Evolutionary conservation across 2,888 invertebrate species (phyloP).

Genomic region (Catocala nupta): DNA sequence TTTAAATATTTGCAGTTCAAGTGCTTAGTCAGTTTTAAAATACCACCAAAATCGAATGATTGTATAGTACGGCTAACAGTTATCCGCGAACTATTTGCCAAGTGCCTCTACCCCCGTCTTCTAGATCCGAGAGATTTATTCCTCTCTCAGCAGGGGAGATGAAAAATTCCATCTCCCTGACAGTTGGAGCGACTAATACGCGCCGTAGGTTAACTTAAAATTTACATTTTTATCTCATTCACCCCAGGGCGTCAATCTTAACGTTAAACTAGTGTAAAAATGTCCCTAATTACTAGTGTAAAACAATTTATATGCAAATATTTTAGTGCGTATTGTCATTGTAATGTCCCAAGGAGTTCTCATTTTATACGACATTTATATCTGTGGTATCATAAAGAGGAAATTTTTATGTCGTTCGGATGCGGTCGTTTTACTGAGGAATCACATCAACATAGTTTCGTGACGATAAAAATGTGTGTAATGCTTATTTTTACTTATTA

Average conservation of each 20-base stretch:
- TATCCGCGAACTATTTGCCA: constrained; percentile 37
- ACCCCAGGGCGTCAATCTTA: constrained; percentile 66
- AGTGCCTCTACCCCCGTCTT: constrained; percentile 41
- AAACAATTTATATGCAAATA: constrained; percentile 78
- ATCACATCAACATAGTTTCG: no score
- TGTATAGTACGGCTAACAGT: neutral
- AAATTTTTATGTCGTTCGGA: no score
- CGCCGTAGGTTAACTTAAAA: constrained; percentile 61
- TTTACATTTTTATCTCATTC: constrained; percentile 70
- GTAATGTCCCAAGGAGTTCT: constrained; percentile 44
- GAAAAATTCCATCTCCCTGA: constrained; percentile 63
- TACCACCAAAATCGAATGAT: no score
- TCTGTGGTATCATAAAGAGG: constrained; percentile 16
- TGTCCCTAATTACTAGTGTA: constrained; percentile 72
- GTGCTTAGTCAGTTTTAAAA: no score
- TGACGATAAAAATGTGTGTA: no score
- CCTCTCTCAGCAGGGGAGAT: constrained; percentile 61
- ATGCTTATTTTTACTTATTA: no score
- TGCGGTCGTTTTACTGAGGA: no score
- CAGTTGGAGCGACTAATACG: constrained; percentile 60
- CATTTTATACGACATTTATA: constrained; percentile 44
- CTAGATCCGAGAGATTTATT: constrained; percentile 75
- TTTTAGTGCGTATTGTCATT: constrained; percentile 62
- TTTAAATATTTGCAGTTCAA: no score
- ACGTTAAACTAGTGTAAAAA: constrained; percentile 72